phyloP scores from a whole-genome alignment of 2,113 vertebrate species.

The Fulmarus glacialis region DNA sequence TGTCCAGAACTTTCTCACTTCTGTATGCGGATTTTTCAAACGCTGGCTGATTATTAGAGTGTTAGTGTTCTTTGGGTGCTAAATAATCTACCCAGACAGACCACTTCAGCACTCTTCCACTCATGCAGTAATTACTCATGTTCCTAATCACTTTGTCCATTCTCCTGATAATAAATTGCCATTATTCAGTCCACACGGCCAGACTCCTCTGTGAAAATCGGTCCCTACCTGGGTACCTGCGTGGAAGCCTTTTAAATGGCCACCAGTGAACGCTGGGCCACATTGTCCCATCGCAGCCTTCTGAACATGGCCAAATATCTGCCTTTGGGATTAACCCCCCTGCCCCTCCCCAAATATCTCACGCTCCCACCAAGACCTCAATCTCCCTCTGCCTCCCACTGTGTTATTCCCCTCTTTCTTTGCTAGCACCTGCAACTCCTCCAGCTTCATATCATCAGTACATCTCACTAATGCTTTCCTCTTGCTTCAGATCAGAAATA shows the following conservation, averaged over 20 bases:
- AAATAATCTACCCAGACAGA: not conserved
- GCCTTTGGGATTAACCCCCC: not conserved
- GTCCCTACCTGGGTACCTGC: not conserved
- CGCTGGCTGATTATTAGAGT: not conserved
- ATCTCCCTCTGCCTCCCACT: not conserved
- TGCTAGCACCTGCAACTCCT: not conserved
- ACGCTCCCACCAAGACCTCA: not conserved
- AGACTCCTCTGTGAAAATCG: not conserved
- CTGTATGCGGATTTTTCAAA: not conserved
- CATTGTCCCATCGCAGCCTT: not conserved
- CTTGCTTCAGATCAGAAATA: constrained; percentile 41
- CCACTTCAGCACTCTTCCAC: not conserved
- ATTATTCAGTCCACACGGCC: not conserved
- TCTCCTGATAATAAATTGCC: not conserved
- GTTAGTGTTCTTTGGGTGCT: not conserved
- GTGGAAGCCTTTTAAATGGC: not conserved
- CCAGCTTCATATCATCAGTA: not conserved
- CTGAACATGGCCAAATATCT: not conserved
- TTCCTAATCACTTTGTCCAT: not conserved
- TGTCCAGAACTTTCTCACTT: not conserved
- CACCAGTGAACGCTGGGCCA: not conserved
- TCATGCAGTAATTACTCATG: not conserved
- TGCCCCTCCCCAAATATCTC: not conserved
- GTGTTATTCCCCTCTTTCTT: not conserved
- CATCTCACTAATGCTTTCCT: constrained; percentile 7